These are phyloP conservation scores for Periplaneta americana DNA, from an alignment of 1,140 invertebrate genomes.

Conservation along the genomic window DNA sequence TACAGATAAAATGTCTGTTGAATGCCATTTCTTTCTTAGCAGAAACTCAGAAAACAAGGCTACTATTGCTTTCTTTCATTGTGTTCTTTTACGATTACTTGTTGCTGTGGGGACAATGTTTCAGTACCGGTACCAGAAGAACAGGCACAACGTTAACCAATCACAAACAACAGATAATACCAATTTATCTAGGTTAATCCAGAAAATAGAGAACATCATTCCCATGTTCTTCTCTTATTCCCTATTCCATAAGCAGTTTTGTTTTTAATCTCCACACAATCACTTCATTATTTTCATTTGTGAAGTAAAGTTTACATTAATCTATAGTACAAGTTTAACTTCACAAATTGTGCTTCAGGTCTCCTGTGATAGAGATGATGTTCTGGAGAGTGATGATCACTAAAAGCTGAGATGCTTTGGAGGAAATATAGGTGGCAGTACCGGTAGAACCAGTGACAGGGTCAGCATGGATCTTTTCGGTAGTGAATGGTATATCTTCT, in stretches of 20 bases:
- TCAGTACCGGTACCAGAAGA: too few species aligned
- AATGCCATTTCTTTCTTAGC: too few species aligned
- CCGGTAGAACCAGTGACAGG: background rate
- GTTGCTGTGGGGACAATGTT: background rate
- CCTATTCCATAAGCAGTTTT: background rate
- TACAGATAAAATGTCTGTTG: too few species aligned
- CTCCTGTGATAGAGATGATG: background rate
- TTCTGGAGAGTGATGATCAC: background rate
- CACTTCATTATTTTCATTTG: background rate
- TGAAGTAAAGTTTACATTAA: background rate
- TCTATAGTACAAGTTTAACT: background rate
- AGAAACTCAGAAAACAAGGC: background rate
- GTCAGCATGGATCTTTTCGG: background rate
- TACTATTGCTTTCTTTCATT: background rate
- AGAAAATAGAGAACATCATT: background rate
- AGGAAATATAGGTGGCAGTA: background rate
- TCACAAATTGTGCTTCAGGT: background rate
- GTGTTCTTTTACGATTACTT: background rate
- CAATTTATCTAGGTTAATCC: background rate
- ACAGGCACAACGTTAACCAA: background rate
- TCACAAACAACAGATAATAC: background rate
- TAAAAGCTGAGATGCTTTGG: background rate
- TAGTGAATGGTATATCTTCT: background rate
- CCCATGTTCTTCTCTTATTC: background rate
- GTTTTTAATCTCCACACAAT: background rate